Evolutionary conservation across 2,113 vertebrate species (phyloP).

Genomic region (Spea multiplicata): DNA sequence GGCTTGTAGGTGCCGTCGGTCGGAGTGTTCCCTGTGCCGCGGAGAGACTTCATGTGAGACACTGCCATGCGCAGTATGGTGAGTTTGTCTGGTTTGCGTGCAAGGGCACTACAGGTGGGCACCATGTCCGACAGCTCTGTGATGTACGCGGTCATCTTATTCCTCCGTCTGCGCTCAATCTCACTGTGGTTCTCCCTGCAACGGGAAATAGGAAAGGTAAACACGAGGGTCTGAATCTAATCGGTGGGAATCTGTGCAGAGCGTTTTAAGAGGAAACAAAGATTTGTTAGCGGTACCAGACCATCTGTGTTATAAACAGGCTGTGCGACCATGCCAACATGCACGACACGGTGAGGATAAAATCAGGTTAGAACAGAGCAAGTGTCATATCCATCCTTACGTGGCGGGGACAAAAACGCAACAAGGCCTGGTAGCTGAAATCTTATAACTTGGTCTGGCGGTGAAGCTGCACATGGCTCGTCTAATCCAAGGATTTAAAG

Average conservation of each 20-base stretch:
- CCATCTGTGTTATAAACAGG: neutral
- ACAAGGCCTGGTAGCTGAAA: too few species aligned
- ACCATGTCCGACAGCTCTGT: slow-evolving; percentile 93
- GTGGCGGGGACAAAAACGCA: neutral
- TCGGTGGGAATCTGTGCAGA: neutral
- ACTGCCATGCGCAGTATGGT: slow-evolving; percentile 98
- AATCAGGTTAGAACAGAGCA: neutral
- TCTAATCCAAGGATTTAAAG: too few species aligned
- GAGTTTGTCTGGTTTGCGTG: slow-evolving; percentile 95
- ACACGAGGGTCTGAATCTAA: neutral
- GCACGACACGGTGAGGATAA: slow-evolving; percentile 10
- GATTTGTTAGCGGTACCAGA: neutral
- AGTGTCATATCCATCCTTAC: neutral
- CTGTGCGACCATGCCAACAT: slow-evolving; percentile 27
- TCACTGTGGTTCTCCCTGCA: slow-evolving; percentile 78
- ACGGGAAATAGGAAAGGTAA: neutral
- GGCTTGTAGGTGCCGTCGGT: slow-evolving; percentile 91
- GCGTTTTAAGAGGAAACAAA: neutral
- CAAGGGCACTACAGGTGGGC: slow-evolving; percentile 93
- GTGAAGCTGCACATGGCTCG: too few species aligned
- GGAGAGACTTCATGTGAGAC: slow-evolving; percentile 95
- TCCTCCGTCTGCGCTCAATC: slow-evolving; percentile 73
- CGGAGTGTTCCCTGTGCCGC: slow-evolving; percentile 84
- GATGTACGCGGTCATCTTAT: slow-evolving; percentile 82
- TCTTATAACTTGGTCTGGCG: too few species aligned